Percentiles rank a stretch among this genome's conserved stretches.
These are phyloP conservation scores for Bambusicola thoracicus DNA, from an alignment of 2,113 vertebrate genomes.

Conservation along the genomic window DNA sequence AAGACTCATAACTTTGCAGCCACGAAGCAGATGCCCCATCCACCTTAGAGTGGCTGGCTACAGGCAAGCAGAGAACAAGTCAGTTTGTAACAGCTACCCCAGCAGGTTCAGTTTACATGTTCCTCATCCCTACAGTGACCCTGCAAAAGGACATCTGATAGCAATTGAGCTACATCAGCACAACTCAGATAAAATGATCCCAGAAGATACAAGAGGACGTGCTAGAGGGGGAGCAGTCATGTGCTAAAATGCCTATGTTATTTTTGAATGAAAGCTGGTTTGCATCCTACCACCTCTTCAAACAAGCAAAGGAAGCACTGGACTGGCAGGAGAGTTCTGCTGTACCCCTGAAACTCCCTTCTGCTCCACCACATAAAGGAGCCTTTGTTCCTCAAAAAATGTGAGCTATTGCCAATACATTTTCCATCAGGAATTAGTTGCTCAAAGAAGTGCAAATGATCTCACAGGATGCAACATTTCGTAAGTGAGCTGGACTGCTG, in stretches of 20 bases:
- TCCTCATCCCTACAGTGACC: not conserved
- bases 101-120: not conserved
- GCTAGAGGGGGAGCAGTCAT: not conserved
- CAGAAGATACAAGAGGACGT: not conserved
- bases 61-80: not conserved
- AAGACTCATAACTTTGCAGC: not conserved
- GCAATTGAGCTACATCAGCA: not conserved
- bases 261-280: not conserved
- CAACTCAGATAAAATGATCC: not conserved
- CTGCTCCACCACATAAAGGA: not conserved
- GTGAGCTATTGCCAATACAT: not conserved
- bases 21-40: accelerated
- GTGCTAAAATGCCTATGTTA: accelerated
- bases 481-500: not conserved
- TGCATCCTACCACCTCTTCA: not conserved
- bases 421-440: not conserved
- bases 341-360: not conserved
- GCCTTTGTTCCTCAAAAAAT: not conserved
- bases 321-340: not conserved
- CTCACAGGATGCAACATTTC: not conserved
- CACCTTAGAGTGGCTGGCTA: not conserved
- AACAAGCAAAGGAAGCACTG: not conserved
- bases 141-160: not conserved
- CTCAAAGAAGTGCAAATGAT: not conserved
- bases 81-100: not conserved